A percentile compares a stretch with the other conserved stretches of the same genome.
These are phyloP conservation scores for Tholera decimalis DNA, from an alignment of 2,888 invertebrate species.

Conservation along the genomic window DNA sequence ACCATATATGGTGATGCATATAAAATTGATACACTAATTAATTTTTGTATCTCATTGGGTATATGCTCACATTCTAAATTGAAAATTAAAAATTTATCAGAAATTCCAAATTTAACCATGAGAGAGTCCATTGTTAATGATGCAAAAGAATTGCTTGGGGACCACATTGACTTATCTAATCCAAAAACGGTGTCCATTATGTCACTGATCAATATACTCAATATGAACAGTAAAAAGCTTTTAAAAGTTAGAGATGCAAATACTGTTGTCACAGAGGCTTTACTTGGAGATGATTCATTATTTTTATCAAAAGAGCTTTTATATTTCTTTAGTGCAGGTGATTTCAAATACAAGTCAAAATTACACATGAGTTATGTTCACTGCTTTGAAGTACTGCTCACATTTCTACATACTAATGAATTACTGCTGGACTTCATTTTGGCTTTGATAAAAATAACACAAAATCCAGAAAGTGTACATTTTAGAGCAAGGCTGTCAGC, in stretches of 20 bases:
- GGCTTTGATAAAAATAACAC: conserved; percentile 83
- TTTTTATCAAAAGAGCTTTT: conserved; percentile 82
- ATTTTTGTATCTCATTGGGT: conserved; percentile 83
- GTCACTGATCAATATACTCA: conserved; percentile 75
- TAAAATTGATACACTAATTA: conserved; percentile 78
- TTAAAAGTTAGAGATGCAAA: conserved; percentile 72
- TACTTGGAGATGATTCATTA: conserved; percentile 80
- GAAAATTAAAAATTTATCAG: conserved; percentile 81
- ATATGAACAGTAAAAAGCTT: conserved; percentile 74
- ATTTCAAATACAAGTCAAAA: conserved; percentile 69
- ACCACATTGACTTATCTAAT: conserved; percentile 77
- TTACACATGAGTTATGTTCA: conserved; percentile 78
- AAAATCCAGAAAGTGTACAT: conserved; percentile 71
- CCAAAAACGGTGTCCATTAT: conserved; percentile 77
- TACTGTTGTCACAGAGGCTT: conserved; percentile 72
- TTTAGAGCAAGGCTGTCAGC: conserved; percentile 84
- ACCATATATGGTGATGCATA: conserved; percentile 70
- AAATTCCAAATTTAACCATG: conserved; percentile 80
- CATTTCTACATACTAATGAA: conserved; percentile 88
- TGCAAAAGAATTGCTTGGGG: conserved; percentile 80
- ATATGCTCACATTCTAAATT: conserved; percentile 81
- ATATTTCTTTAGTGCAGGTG: conserved; percentile 71
- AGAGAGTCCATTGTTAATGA: conserved; percentile 81
- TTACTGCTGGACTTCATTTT: conserved; percentile 86
- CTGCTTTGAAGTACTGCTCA: conserved; percentile 90